Conservation (phyloP, 2,797 vertebrate genomes). For the Typhlichthys eigenmanni region DNA sequence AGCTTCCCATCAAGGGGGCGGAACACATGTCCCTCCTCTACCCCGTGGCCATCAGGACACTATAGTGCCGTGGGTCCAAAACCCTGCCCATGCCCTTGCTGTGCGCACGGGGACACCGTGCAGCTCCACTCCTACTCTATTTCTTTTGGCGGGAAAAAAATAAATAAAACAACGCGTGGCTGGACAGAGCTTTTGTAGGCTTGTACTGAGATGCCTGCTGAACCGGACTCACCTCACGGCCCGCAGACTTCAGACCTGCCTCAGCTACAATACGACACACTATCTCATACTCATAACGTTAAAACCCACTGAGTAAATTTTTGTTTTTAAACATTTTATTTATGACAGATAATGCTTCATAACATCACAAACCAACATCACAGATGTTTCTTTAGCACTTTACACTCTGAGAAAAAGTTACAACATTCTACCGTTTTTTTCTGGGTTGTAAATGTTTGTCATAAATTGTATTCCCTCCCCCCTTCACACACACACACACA, state of each 20-base stretch:
- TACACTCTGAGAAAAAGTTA: constrained; percentile 58
- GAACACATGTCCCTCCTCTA: constrained; percentile 99
- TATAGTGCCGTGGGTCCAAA: constrained; percentile 75
- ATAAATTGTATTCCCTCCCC: constrained; percentile 3
- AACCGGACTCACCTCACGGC: constrained; percentile 61
- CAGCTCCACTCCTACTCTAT: constrained; percentile 23
- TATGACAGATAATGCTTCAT: constrained; percentile 41
- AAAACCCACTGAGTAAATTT: constrained; percentile 49
- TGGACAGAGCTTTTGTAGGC: constrained; percentile 33
- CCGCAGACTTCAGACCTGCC: constrained; percentile 52
- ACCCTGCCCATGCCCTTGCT: constrained; percentile 16
- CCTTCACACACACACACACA: too few relatives aligned
- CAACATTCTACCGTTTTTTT: constrained; percentile 44
- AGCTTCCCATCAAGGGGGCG: constrained; percentile 97
- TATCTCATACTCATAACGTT: constrained; percentile 28
- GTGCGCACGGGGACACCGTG: constrained; percentile 29
- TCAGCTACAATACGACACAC: constrained; percentile 36
- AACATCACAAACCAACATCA: constrained; percentile 48
- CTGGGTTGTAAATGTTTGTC: constrained; percentile 33
- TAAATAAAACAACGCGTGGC: background rate
- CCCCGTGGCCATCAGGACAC: constrained; percentile 94
- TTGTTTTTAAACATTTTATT: constrained; percentile 33
- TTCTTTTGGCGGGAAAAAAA: constrained; percentile 5
- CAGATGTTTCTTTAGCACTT: constrained; percentile 59
- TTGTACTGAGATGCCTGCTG: constrained; percentile 56